Percentiles rank a stretch among this genome's conserved stretches.
These are phyloP conservation scores for Athene cunicularia DNA, from an alignment of 2,113 vertebrate species.

Conservation along the genomic window DNA sequence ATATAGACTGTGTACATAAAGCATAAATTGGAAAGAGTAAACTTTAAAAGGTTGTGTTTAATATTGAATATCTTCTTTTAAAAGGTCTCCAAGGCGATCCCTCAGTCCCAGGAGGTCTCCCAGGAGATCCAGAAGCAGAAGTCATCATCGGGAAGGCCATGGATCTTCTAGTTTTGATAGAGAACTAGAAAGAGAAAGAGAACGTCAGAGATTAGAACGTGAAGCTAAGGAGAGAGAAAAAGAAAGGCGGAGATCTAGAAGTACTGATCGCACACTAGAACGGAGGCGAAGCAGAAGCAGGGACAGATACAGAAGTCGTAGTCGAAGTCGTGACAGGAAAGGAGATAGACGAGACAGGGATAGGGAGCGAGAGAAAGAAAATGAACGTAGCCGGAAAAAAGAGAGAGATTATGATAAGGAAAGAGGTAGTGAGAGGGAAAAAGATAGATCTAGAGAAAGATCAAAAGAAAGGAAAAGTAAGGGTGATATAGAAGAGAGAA, in stretches of 20 bases:
- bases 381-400: constrained; percentile 86
- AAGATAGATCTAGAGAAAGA: constrained; percentile 80
- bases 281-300: constrained; percentile 81
- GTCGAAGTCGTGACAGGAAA: constrained; percentile 82
- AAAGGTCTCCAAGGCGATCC: constrained; percentile 89
- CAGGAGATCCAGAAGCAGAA: constrained; percentile 92
- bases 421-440: constrained; percentile 84
- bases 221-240: constrained; percentile 86
- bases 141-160: constrained; percentile 89
- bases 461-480: constrained; percentile 87
- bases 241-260: constrained; percentile 82
- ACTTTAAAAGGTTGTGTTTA: background rate
- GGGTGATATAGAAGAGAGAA: constrained; percentile 78
- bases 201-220: constrained; percentile 91
- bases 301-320: constrained; percentile 82
- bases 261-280: constrained; percentile 78
- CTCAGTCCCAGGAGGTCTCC: constrained; percentile 90
- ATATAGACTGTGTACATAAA: background rate
- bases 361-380: constrained; percentile 88
- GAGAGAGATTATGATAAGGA: constrained; percentile 93
- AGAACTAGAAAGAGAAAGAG: constrained; percentile 93
- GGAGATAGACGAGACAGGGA: constrained; percentile 87
- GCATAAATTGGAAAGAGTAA: background rate
- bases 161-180: constrained; percentile 92
- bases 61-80: background rate